Percentiles rank a stretch among this genome's conserved stretches.
Evolutionary conservation across 2,888 invertebrate species (phyloP).

Genomic region (Nomada ruficornis): DNA sequence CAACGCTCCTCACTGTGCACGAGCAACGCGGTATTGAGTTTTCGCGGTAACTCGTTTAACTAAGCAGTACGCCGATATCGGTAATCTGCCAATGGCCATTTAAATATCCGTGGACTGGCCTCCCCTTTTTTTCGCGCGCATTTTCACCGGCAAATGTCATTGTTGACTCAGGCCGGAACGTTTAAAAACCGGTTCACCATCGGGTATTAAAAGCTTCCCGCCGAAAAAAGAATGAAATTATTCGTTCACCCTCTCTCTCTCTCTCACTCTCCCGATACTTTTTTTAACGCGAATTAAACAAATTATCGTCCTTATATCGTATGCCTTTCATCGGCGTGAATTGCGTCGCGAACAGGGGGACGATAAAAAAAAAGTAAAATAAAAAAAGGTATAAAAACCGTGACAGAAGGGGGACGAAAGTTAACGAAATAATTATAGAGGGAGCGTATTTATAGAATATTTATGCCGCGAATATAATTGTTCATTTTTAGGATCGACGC

Average conservation of each 20-base stretch:
- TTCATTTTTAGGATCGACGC: neutral
- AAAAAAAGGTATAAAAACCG: too few species aligned
- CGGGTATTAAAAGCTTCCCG: constrained; percentile 68
- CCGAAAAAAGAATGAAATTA: constrained; percentile 69
- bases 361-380: neutral
- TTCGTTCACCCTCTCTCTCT: constrained; percentile 50
- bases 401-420: neutral
- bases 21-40: constrained; percentile 70
- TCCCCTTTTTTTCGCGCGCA: constrained; percentile 71
- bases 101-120: constrained; percentile 68
- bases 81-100: constrained; percentile 77
- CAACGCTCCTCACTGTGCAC: constrained; percentile 33
- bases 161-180: constrained; percentile 67
- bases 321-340: constrained; percentile 22
- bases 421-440: constrained; percentile 1
- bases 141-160: constrained; percentile 72
- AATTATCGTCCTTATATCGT: constrained; percentile 48
- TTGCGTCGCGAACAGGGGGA: neutral
- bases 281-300: constrained; percentile 66
- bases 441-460: constrained; percentile 7
- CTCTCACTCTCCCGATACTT: neutral
- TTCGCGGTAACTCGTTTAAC: constrained; percentile 76
- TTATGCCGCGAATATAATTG: constrained; percentile 15
- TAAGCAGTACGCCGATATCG: constrained; percentile 75
- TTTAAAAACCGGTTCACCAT: constrained; percentile 71